phyloP scores from a whole-genome alignment of 2,797 vertebrate genomes.

The Muraenolepis orangiensis region DNA sequence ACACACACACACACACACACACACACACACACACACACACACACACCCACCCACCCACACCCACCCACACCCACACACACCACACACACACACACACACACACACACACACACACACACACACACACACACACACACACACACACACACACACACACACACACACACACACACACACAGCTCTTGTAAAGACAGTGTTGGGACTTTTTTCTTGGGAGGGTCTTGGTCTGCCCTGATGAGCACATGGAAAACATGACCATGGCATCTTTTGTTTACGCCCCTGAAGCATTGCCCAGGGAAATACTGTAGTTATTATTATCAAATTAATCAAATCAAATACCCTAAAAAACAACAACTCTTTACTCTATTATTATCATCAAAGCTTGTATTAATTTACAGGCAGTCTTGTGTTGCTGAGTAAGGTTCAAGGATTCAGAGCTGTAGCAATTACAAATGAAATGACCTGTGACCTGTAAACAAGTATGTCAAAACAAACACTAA shows the following conservation, averaged over 20 bases:
- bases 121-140: conserved; percentile 14
- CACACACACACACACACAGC: background rate
- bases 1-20: background rate
- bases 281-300: conserved; percentile 19
- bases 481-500: background rate
- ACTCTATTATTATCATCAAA: too few relatives aligned
- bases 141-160: background rate
- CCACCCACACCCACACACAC: conserved; percentile 7
- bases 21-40: background rate
- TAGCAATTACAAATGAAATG: background rate
- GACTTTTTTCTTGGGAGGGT: conserved; percentile 25
- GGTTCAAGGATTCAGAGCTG: background rate
- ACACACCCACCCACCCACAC: background rate
- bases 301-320: too few relatives aligned
- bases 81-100: background rate
- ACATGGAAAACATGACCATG: conserved; percentile 38
- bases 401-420: background rate
- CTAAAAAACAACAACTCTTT: too few relatives aligned
- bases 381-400: too few relatives aligned
- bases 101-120: background rate
- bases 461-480: background rate
- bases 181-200: too few relatives aligned
- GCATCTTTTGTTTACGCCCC: conserved; percentile 22
- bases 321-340: too few relatives aligned
- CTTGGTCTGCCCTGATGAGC: conserved; percentile 29